Conservation (phyloP, 2,888 invertebrate species). For the Ceriagrion tenellum region DNA sequence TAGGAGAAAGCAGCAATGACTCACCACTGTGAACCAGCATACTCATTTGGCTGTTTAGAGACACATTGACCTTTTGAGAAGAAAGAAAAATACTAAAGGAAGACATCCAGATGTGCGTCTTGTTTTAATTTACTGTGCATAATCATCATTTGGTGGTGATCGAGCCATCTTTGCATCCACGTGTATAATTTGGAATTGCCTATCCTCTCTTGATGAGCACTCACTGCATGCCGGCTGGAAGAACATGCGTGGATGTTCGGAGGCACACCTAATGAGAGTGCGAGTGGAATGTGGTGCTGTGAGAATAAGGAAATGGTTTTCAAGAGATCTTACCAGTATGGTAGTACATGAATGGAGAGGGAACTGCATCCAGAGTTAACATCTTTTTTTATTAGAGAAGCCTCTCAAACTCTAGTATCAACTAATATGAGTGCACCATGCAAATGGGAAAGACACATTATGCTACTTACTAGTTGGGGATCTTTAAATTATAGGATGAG, state of each 20-base stretch:
- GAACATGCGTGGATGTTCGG: not conserved
- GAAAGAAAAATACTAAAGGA: not conserved
- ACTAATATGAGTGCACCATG: not conserved
- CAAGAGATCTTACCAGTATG: not conserved
- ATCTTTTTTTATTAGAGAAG: not conserved
- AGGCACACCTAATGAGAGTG: not conserved
- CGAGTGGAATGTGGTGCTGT: not conserved
- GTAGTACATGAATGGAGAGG: not conserved
- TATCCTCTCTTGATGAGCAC: not conserved
- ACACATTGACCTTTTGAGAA: not conserved
- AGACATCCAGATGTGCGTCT: not conserved
- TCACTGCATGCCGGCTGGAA: not conserved
- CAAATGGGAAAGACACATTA: not conserved
- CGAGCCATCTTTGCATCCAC: not conserved
- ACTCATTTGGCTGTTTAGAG: not conserved
- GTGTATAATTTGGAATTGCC: not conserved
- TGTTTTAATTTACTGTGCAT: not conserved
- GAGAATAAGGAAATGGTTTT: not conserved
- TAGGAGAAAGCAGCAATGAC: not conserved
- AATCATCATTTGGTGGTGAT: not conserved
- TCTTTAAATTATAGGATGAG: not conserved
- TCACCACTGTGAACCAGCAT: not conserved
- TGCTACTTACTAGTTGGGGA: not conserved
- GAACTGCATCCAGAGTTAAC: not conserved
- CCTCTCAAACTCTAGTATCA: not conserved